Base-by-base conservation (phyloP, 2,797 vertebrate genomes). In the Carapus acus region DNA sequence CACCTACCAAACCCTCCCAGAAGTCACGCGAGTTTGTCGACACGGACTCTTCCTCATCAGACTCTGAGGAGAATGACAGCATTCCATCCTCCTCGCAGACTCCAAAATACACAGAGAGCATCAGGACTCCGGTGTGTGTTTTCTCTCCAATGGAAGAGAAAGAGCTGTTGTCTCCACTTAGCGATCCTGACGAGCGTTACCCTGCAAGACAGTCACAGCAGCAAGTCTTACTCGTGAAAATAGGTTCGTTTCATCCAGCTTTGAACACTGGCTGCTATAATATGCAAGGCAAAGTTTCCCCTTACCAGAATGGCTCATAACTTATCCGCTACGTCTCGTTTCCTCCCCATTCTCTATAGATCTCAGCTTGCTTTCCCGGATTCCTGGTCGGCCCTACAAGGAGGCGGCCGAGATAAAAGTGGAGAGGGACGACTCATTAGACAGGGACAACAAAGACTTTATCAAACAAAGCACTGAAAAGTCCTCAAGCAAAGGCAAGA, bases 111-210 rank as follows among this genome's bases (percentile, higher is more conserved):
- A 87, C 89, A 0, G 95, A 97, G 78, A 96, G 92, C 67, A 93
- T 91, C 83, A 90, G 92, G 86, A 97, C 93, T 60, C 93, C 92
- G 0, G 90, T 91, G 2, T 86, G 86, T 1, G 79, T 88, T 27
- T 94, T 97, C 87, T 98, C 94, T 72, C 93, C 94, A 64, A 91
- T 98, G 90, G 94, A 94, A 81, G 93, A 95, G 83, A 96, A 94
- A 76, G 93, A 94, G 80, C 90, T 93, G 70, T 81, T 98, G 71
- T 98, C 96, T 31, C 96, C 96, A 0, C 91, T 99, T 58, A 97
- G 94, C 71, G 95, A 98, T 65, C 90, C 93, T 0, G 96, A 98
- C 43, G 96, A 96, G 69, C 91, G 91, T 65, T 93, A 91, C 70
- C 88, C 91, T 5, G 34, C 75, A 0, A 78, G 86, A 64, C 79